A percentile compares a stretch with the other conserved stretches of the same genome.
Evolutionary conservation across 2,888 invertebrate genomes (phyloP).

Genomic region (Halictus ligatus): DNA sequence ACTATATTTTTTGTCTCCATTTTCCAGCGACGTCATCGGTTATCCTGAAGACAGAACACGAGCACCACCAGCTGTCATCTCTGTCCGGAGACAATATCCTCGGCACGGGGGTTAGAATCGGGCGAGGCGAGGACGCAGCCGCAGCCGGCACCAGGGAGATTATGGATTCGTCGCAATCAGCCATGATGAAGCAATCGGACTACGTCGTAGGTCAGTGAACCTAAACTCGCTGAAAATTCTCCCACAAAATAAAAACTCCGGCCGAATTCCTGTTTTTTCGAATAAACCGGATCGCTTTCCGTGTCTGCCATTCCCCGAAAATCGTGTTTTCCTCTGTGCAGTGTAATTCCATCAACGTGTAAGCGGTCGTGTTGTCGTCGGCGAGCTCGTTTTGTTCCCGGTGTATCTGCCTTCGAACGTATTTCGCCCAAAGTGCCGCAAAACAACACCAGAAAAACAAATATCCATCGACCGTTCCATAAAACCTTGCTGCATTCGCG

Average conservation of each 20-base stretch:
- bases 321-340: background rate
- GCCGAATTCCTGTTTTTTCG: background rate
- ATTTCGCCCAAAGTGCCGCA: background rate
- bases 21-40: slow-evolving; percentile 78
- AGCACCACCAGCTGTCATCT: slow-evolving; percentile 76
- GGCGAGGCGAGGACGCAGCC: slow-evolving; percentile 79
- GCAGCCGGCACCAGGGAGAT: slow-evolving; percentile 72
- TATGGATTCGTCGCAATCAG: slow-evolving; percentile 79
- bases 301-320: too few relatives aligned
- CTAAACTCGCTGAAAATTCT: background rate
- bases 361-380: background rate
- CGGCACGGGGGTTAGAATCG: slow-evolving; percentile 77
- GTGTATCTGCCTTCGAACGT: background rate
- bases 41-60: slow-evolving; percentile 77
- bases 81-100: slow-evolving; percentile 76
- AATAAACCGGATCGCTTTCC: background rate
- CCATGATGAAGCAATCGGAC: slow-evolving; percentile 81
- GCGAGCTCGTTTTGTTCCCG: background rate
- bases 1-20: slow-evolving; percentile 7
- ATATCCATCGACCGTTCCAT: background rate
- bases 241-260: background rate
- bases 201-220: slow-evolving; percentile 82
- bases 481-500: background rate
- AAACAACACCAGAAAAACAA: background rate
- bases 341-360: background rate